Base-by-base conservation (phyloP, 1,140 invertebrate species). In the Hestina assimilis region DNA sequence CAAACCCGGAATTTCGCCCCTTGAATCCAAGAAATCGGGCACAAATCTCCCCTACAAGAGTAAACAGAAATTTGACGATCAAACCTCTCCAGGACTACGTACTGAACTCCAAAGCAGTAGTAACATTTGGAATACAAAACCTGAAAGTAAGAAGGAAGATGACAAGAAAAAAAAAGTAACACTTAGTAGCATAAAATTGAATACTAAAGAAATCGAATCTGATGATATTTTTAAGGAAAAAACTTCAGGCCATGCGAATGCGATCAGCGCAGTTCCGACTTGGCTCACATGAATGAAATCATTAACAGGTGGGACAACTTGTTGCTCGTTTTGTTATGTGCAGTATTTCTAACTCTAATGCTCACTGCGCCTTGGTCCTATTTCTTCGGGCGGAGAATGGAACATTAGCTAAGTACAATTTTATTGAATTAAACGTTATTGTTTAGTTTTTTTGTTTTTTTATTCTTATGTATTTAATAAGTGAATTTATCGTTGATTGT, bases 361-460 rank as follows among this genome's bases (percentile, higher is more conserved):
- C 9, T 70, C 12, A 56, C 58, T 19, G 46, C 58, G 15, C 58
- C 68, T 14, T n/a, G 62, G 15, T 64, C 60, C 1, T 57, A 51
- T 12, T 24, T 51, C 29, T 57, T 41, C 29, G 31, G 28, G 26
- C 35, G 59, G 17, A 43, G 53, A 20, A 21, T 19, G 14, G 47
- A 59, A 17, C 50, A 41, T 31, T 63, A 54, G 24, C 40, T 66
- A 68, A 73, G 64, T 55, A 51, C 65, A 73, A 73, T 47, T 61
- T 15, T 2, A 26, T 12, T 35, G 20, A n/a, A 33, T 58, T 51
- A 65, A 58, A 63, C 43, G 35, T 40, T 31, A 56, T 57, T 11
- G 51, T 51, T 47, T 42, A 38, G 20, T 60, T 43, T 62, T 50
- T 33, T 56, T 46, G 21, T 59, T 53, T 63, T 62, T 56, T 62